These are phyloP conservation scores for Coenobita brevimanus DNA, from an alignment of 1,140 invertebrate genomes.

Conservation along the genomic window DNA sequence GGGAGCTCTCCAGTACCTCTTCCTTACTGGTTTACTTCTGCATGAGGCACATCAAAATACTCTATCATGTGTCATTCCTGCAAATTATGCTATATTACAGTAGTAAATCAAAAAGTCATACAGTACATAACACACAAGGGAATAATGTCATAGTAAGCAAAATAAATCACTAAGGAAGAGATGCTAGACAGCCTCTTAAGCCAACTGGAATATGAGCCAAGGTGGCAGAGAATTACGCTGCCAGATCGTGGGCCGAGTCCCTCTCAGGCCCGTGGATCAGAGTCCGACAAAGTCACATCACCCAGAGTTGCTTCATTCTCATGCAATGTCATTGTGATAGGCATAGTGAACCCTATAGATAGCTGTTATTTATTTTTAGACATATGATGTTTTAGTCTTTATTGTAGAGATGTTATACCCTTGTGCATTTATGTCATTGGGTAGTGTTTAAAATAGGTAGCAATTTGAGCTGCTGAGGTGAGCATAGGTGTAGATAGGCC, in stretches of 20 bases:
- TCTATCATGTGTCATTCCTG: too few relatives aligned
- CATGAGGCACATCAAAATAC: too few relatives aligned
- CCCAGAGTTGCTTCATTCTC: constrained; percentile 65
- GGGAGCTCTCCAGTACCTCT: too few relatives aligned
- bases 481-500: constrained; percentile 60
- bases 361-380: constrained; percentile 67
- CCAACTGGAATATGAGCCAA: too few relatives aligned
- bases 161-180: too few relatives aligned
- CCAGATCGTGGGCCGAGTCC: constrained; percentile 21
- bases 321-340: constrained; percentile 67
- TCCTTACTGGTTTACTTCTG: too few relatives aligned
- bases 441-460: constrained; percentile 63
- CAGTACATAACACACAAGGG: too few relatives aligned
- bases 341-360: constrained; percentile 66
- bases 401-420: constrained; percentile 64
- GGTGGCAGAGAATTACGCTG: constrained; percentile 19
- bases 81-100: too few relatives aligned
- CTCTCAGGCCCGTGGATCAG: constrained; percentile 51
- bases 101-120: too few relatives aligned
- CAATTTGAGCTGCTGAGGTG: constrained; percentile 51
- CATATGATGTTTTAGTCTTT: constrained; percentile 64
- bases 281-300: constrained; percentile 62
- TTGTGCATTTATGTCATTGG: constrained; percentile 63
- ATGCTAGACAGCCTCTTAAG: too few relatives aligned
- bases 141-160: too few relatives aligned